Evolutionary conservation across 2,888 invertebrate species (phyloP).

Genomic region (Dusona sp.): DNA sequence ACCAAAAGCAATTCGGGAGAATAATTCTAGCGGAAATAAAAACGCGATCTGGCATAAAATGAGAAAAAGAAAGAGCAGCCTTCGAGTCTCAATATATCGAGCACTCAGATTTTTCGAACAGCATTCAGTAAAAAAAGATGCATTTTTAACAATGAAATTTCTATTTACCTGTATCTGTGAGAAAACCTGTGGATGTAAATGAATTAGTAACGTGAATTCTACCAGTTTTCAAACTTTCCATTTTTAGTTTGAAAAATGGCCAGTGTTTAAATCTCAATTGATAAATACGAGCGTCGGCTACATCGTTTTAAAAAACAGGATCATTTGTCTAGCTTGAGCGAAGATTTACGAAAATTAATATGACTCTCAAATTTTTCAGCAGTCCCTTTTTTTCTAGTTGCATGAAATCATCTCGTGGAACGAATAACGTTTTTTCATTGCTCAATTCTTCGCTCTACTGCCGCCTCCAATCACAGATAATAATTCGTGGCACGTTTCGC

Average conservation of each 20-base stretch:
- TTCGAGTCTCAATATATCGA: background rate
- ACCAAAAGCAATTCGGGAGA: conserved; percentile 70
- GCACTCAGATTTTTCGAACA: background rate
- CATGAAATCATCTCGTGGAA: conserved; percentile 26
- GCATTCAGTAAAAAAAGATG: background rate
- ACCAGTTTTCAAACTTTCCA: background rate
- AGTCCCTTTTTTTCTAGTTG: background rate
- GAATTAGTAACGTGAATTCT: background rate
- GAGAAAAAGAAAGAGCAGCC: conserved; percentile 10
- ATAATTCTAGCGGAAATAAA: conserved; percentile 72
- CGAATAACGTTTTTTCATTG: conserved; percentile 6
- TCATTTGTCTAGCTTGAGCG: background rate
- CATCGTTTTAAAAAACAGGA: background rate
- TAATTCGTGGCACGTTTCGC: conserved; percentile 77
- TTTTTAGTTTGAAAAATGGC: background rate
- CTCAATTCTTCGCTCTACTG: background rate
- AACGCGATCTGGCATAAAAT: conserved; percentile 50
- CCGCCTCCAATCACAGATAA: conserved; percentile 60
- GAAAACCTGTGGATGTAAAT: background rate
- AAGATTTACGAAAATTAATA: background rate
- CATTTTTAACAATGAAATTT: background rate
- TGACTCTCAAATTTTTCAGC: background rate
- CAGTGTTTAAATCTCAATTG: background rate
- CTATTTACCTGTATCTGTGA: background rate
- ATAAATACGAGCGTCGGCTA: background rate